These are phyloP conservation scores for Hirundo rustica DNA, from an alignment of 2,797 vertebrate species.

Conservation along the genomic window DNA sequence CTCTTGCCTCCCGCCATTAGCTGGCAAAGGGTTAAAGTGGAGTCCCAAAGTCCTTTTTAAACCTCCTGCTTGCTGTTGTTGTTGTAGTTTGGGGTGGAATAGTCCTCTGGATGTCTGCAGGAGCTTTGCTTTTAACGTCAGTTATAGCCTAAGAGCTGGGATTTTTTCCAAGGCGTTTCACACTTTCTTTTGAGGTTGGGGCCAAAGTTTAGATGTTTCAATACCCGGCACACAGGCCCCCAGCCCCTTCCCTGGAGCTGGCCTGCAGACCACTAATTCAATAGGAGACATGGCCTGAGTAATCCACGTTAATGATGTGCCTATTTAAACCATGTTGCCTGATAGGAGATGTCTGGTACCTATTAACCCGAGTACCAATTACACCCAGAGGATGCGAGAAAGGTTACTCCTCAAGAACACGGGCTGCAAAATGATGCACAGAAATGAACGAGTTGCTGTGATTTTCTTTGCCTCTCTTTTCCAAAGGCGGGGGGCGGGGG, in stretches of 20 bases:
- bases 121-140: background rate
- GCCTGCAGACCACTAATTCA: slow-evolving; percentile 49
- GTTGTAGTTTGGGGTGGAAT: background rate
- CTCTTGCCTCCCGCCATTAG: background rate
- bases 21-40: background rate
- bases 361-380: background rate
- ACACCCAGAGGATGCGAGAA: background rate
- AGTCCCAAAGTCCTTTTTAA: background rate
- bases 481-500: background rate
- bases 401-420: background rate
- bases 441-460: background rate
- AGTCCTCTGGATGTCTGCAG: slow-evolving; percentile 23
- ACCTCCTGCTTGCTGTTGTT: background rate
- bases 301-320: slow-evolving; percentile 57
- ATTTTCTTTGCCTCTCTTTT: background rate
- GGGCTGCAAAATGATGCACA: background rate
- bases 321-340: slow-evolving; percentile 55
- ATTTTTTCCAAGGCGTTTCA: slow-evolving; percentile 20
- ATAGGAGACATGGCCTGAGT: slow-evolving; percentile 41
- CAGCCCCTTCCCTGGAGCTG: slow-evolving; percentile 29
- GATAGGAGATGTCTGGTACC: slow-evolving; percentile 17
- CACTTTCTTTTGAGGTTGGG: slow-evolving; percentile 56
- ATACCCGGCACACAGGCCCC: background rate
- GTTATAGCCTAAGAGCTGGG: slow-evolving; percentile 8
- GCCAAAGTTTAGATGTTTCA: slow-evolving; percentile 54